phyloP scores from a whole-genome alignment of 2,797 vertebrate genomes.

The Setipinna tenuifilis region DNA sequence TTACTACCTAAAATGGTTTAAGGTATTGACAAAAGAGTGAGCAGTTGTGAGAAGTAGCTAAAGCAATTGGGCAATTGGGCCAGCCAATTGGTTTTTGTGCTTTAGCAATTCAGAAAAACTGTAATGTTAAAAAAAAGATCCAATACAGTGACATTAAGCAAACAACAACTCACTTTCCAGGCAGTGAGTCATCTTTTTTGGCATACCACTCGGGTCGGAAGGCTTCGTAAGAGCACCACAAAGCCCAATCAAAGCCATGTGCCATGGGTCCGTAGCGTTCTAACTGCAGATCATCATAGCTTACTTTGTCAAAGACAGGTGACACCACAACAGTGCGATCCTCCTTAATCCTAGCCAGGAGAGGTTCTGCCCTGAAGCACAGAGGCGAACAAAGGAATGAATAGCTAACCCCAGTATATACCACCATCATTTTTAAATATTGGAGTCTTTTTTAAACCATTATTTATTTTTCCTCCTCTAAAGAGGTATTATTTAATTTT shows the following conservation, averaged over 20 bases:
- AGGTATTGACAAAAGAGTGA: too few species aligned
- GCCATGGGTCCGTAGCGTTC: slow-evolving; percentile 41
- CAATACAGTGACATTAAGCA: too few species aligned
- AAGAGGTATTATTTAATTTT: too few species aligned
- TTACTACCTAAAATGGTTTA: too few species aligned
- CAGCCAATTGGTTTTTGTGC: too few species aligned
- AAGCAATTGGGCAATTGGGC: too few species aligned
- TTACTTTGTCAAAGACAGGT: slow-evolving; percentile 77
- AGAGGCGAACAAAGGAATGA: neutral
- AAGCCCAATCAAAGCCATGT: slow-evolving; percentile 78
- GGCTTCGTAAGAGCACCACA: slow-evolving; percentile 77
- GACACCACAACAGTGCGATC: slow-evolving; percentile 75
- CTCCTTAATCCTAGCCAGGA: slow-evolving; percentile 79
- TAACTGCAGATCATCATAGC: slow-evolving; percentile 69
- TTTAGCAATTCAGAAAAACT: too few species aligned
- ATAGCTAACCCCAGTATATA: neutral
- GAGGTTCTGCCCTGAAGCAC: slow-evolving; percentile 75
- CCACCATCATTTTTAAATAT: too few species aligned
- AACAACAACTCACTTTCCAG: slow-evolving; percentile 72
- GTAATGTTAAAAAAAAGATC: too few species aligned
- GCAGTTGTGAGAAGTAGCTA: too few species aligned
- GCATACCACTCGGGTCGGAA: slow-evolving; percentile 72
- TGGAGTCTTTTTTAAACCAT: too few species aligned
- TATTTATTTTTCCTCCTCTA: too few species aligned
- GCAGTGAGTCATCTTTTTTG: slow-evolving; percentile 68